phyloP scores from a whole-genome alignment of 2,888 invertebrate species.

The Noctua pronuba region DNA sequence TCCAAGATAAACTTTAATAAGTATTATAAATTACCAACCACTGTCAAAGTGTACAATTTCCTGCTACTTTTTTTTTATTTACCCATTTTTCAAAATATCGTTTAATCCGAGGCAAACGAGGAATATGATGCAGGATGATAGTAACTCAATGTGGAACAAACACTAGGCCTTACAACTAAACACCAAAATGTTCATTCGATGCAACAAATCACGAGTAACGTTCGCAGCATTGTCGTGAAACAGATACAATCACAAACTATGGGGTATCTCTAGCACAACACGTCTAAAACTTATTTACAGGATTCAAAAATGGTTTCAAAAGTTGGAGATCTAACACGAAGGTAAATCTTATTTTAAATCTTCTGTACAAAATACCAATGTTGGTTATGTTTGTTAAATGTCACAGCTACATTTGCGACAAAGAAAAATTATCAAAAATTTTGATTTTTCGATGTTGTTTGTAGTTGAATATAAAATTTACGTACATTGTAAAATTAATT shows the following conservation, averaged over 20 bases:
- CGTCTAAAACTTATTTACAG: constrained; percentile 50
- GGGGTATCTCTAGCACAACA: constrained; percentile 43
- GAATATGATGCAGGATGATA: not conserved
- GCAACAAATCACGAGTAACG: constrained; percentile 67
- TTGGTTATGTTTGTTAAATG: not conserved
- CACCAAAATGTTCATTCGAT: constrained; percentile 75
- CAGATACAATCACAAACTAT: constrained; percentile 39
- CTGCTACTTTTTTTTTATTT: not conserved
- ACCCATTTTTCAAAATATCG: not conserved
- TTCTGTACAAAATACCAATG: constrained; percentile 1
- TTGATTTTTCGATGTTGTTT: no score
- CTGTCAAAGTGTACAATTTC: not conserved
- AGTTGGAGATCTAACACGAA: not conserved
- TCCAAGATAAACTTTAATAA: not conserved
- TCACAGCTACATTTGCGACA: not conserved
- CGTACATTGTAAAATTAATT: no score
- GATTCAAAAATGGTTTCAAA: constrained; percentile 25
- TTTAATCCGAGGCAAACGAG: not conserved
- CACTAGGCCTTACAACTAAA: constrained; percentile 78
- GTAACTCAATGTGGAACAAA: constrained; percentile 70
- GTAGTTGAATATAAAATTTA: no score
- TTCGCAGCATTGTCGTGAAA: constrained; percentile 62
- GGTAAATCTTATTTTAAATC: constrained; percentile 20
- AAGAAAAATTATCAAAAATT: no score
- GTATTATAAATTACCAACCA: not conserved